phyloP scores from a whole-genome alignment of 1,140 invertebrate genomes.

The Drosophila tristis region DNA sequence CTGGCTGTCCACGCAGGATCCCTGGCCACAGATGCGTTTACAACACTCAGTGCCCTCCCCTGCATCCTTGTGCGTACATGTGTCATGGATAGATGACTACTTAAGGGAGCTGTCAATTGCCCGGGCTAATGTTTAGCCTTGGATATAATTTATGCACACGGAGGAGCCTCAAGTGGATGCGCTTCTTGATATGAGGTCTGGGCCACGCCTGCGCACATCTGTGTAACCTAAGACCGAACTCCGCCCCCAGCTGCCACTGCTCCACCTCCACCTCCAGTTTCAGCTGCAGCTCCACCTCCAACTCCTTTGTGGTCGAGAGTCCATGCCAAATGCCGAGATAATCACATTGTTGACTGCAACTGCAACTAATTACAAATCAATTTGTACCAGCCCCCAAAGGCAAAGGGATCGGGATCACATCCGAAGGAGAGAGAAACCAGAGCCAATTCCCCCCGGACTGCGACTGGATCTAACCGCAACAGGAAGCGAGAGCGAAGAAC shows the following conservation, averaged over 20 bases:
- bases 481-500: slow-evolving; percentile 49
- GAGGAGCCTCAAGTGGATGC: slow-evolving; percentile 57
- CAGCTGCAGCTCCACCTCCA: slow-evolving; percentile 6
- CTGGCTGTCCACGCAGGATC: slow-evolving; percentile 13
- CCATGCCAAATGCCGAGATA: slow-evolving; percentile 55
- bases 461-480: slow-evolving; percentile 31
- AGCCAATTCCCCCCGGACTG: slow-evolving; percentile 3
- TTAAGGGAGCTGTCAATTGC: slow-evolving; percentile 72
- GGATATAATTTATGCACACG: slow-evolving; percentile 56
- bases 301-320: slow-evolving; percentile 22
- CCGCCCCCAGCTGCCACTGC: not conserved
- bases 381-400: slow-evolving; percentile 63
- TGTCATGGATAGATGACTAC: slow-evolving; percentile 51
- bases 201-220: slow-evolving; percentile 55
- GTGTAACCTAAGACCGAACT: slow-evolving; percentile 60
- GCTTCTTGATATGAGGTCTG: slow-evolving; percentile 30
- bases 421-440: slow-evolving; percentile 16
- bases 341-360: slow-evolving; percentile 78
- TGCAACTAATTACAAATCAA: slow-evolving; percentile 82
- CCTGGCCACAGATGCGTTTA: slow-evolving; percentile 58
- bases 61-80: slow-evolving; percentile 6
- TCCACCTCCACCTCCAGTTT: slow-evolving; percentile 5
- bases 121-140: slow-evolving; percentile 57
- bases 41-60: slow-evolving; percentile 54
- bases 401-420: slow-evolving; percentile 8